Base-by-base conservation (phyloP, 2,888 invertebrate species). In the Podotricha telesiphe region DNA sequence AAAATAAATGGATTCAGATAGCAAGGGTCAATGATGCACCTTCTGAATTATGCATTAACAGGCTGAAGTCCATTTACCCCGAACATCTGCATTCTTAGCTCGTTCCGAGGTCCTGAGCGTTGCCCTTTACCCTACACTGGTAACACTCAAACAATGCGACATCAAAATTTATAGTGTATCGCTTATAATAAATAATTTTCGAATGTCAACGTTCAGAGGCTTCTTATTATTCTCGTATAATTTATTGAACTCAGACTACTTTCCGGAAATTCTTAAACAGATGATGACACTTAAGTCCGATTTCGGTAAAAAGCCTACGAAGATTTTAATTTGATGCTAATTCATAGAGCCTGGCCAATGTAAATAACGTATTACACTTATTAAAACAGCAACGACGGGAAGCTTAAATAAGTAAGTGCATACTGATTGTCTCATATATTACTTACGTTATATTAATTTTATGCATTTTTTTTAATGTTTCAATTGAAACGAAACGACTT, bases 41-140 rank as follows among this genome's bases (percentile, higher is more conserved):
- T 76, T 67, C 75, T 88, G 85, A 85, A 91, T 90, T 83, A 90
- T 85, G 79, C 82, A 89, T 81, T 42, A 48, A 65, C 67, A 55
- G 69, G 75, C 75, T 76, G 71, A 75, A 85, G 89, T 83, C 78
- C 89, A 74, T 88, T 88, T 86, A 88, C 89, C 89, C 80, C 82
- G 73, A 74, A 71, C 81, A 89, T 86, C 89, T 88, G 88, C 83
- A 84, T 87, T 80, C 82, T 80, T 77, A 78, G 77, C 75, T 73
- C 69, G 75, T 58, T 75, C 74, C 75, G 73, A 72, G 70, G 76
- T 76, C 65, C 74, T 80, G 85, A 79, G 63, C 86, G 72, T 80
- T 84, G 86, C 82, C 82, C 87, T 85, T 82, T 86, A 81, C 80
- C 82, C 86, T 81, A 80, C 75, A 78, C 76, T 73, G 73, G 69